Conservation (phyloP, 1,140 invertebrate species). For the Megalonaias nervosa region DNA sequence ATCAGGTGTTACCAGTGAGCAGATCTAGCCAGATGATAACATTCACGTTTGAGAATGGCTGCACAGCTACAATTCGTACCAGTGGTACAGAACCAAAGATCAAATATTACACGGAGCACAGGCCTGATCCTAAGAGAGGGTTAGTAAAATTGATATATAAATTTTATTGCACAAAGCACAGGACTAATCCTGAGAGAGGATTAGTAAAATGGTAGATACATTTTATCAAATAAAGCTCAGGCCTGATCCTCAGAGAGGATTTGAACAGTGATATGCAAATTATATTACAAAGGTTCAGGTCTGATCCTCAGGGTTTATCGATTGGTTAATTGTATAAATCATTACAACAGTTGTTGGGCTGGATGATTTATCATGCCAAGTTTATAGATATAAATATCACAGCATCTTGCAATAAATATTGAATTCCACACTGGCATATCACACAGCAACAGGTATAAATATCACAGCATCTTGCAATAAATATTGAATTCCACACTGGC, state of each 20-base stretch:
- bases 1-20: constrained; percentile 80
- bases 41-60: constrained; percentile 91
- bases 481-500: too few species aligned
- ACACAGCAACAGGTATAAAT: too few species aligned
- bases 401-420: too few species aligned
- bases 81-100: constrained; percentile 98
- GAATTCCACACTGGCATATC: too few species aligned
- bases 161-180: neutral
- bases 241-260: neutral
- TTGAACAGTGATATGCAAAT: neutral
- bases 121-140: constrained; percentile 54
- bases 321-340: neutral
- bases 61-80: constrained; percentile 90
- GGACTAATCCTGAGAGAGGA: neutral
- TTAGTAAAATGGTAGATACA: neutral
- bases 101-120: constrained; percentile 88
- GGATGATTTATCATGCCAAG: too few species aligned
- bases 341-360: too few species aligned
- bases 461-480: too few species aligned
- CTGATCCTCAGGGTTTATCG: neutral
- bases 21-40: constrained; percentile 96
- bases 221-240: neutral
- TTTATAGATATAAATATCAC: too few species aligned
- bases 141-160: constrained; percentile 26
- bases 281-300: neutral